Evolutionary conservation across 1,140 invertebrate genomes (phyloP).

Genomic region (Trissolcus basalis): DNA sequence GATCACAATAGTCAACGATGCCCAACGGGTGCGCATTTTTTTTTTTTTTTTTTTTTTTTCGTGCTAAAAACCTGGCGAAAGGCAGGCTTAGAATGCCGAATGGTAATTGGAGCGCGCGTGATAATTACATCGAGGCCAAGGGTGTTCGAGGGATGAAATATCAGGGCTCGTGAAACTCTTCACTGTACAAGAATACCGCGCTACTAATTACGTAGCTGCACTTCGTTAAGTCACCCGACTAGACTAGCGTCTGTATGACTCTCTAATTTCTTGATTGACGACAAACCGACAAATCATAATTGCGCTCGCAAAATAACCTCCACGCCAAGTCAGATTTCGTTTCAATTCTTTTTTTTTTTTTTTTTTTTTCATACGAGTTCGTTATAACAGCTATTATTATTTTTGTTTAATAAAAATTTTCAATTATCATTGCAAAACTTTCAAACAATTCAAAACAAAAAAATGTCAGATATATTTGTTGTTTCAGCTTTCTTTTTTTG

Average conservation of each 20-base stretch:
- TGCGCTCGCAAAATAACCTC: too few species aligned
- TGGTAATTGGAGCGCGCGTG: constrained; percentile 56
- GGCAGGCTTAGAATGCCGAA: constrained; percentile 41
- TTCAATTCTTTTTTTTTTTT: too few species aligned
- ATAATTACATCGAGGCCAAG: constrained; percentile 56
- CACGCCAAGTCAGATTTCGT: too few species aligned
- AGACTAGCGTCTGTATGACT: constrained; percentile 39
- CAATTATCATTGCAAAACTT: too few species aligned
- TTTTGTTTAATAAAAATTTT: too few species aligned
- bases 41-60: constrained; percentile 44
- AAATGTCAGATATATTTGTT: too few species aligned
- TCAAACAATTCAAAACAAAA: too few species aligned
- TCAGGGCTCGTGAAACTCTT: constrained; percentile 46
- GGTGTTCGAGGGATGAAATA: constrained; percentile 54
- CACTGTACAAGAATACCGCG: constrained; percentile 51
- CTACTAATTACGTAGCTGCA: constrained; percentile 50
- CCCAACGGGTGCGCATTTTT: constrained; percentile 42
- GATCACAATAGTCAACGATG: constrained; percentile 48
- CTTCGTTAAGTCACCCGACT: constrained; percentile 53
- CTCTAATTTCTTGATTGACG: constrained; percentile 48
- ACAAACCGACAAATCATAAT: constrained; percentile 42
- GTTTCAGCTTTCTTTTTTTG: too few species aligned
- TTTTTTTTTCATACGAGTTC: too few species aligned
- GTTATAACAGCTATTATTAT: too few species aligned
- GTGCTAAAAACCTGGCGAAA: constrained; percentile 16